These are phyloP conservation scores for Aphyosemion australe DNA, from an alignment of 2,113 vertebrate species.

Conservation along the genomic window DNA sequence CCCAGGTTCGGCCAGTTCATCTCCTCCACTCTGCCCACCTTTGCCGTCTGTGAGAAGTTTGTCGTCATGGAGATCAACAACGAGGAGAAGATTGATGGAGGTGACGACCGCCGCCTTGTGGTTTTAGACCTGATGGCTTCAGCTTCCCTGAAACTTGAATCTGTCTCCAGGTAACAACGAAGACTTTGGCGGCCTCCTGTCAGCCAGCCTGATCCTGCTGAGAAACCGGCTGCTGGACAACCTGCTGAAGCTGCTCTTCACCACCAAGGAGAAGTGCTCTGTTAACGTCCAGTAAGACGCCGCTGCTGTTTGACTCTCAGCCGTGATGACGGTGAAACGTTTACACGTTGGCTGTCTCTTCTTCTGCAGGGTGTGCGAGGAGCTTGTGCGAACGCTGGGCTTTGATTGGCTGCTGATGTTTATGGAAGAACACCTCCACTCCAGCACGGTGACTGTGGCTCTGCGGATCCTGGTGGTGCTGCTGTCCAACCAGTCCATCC, in stretches of 20 bases:
- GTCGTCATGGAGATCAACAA: slow-evolving; percentile 96
- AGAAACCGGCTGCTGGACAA: slow-evolving; percentile 94
- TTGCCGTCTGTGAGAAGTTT: slow-evolving; percentile 98
- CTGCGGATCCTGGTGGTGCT: slow-evolving; percentile 93
- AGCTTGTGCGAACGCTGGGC: slow-evolving; percentile 90
- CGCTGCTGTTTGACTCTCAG: too few species aligned
- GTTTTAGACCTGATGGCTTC: background rate
- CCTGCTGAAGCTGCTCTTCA: slow-evolving; percentile 91
- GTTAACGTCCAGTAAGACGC: slow-evolving; percentile 92
- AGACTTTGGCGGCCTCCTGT: slow-evolving; percentile 92
- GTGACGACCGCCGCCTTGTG: slow-evolving; percentile 55
- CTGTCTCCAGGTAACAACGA: slow-evolving; percentile 85
- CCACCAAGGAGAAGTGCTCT: slow-evolving; percentile 90
- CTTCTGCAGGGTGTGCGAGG: slow-evolving; percentile 91
- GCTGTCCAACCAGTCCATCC: slow-evolving; percentile 90
- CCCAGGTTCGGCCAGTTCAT: slow-evolving; percentile 94
- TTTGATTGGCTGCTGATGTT: slow-evolving; percentile 98
- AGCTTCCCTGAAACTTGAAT: too few species aligned
- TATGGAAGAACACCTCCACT: slow-evolving; percentile 96
- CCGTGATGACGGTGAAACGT: too few species aligned
- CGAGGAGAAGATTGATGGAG: slow-evolving; percentile 92
- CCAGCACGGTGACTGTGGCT: slow-evolving; percentile 90
- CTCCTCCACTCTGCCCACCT: slow-evolving; percentile 95
- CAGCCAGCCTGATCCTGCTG: slow-evolving; percentile 92
- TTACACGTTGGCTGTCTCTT: background rate